These are phyloP conservation scores for Arothron firmamentum DNA, from an alignment of 2,113 vertebrate species.

Conservation along the genomic window DNA sequence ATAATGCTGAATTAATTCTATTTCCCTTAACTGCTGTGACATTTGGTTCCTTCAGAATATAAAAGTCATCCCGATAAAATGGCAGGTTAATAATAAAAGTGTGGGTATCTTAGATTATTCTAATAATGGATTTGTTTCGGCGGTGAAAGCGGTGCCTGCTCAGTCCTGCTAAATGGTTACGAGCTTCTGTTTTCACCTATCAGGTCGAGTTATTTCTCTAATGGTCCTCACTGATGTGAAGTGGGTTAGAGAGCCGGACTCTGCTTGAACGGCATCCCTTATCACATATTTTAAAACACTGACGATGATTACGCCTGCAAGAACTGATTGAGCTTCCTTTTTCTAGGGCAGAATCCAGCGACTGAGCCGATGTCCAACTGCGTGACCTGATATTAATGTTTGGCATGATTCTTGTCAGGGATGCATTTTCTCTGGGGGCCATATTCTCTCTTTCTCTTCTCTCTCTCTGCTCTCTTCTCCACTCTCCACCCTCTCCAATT, in stretches of 20 bases:
- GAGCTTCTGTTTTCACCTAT: constrained; percentile 25
- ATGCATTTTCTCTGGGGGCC: constrained; percentile 52
- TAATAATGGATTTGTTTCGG: constrained; percentile 24
- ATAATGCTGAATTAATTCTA: constrained; percentile 16
- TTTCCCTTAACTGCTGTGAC: constrained; percentile 2
- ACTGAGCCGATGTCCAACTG: constrained; percentile 16
- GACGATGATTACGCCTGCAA: constrained; percentile 22
- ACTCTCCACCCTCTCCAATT: constrained; percentile 75
- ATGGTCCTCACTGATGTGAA: constrained; percentile 53
- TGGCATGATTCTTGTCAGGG: constrained; percentile 42
- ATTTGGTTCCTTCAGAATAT: constrained; percentile 6
- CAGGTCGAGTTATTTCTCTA: constrained; percentile 43
- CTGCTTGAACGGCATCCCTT: constrained; percentile 22
- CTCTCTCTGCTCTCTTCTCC: constrained; percentile 59
- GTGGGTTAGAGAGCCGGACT: constrained; percentile 34
- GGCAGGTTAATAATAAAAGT: constrained; percentile 18
- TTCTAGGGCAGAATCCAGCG: constrained; percentile 11
- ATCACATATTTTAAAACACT: constrained; percentile 54
- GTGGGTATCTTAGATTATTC: constrained; percentile 15
- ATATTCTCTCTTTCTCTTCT: constrained; percentile 60
- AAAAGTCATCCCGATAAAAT: background rate
- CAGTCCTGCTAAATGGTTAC: constrained; percentile 27
- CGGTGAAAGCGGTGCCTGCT: constrained; percentile 12
- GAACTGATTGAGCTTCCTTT: constrained; percentile 17
- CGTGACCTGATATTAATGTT: constrained; percentile 34